phyloP scores from a whole-genome alignment of 2,113 vertebrate genomes.

The Onychorhynchus coronatus region DNA sequence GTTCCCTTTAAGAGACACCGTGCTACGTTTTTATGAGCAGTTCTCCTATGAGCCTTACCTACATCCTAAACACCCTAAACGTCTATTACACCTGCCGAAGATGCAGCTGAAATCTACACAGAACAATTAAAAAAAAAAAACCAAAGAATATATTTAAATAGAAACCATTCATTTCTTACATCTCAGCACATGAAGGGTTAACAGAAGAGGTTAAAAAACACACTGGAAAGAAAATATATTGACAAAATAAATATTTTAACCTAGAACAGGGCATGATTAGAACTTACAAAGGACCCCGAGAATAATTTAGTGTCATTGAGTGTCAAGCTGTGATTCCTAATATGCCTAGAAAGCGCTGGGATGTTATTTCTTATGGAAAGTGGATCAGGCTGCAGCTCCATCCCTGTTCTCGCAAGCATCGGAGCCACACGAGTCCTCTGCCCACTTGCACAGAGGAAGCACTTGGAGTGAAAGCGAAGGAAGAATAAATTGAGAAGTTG shows the following conservation, averaged over 20 bases:
- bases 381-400: not conserved
- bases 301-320: slow-evolving; percentile 71
- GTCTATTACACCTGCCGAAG: slow-evolving; percentile 10
- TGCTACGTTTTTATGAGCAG: slow-evolving; percentile 7
- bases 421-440: not conserved
- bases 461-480: not conserved
- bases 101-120: slow-evolving; percentile 16
- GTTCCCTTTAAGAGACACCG: not conserved
- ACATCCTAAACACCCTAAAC: not conserved
- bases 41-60: slow-evolving; percentile 19
- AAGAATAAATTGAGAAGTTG: not conserved
- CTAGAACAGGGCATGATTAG: slow-evolving; percentile 56
- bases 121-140: not conserved
- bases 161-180: slow-evolving; percentile 52
- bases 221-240: slow-evolving; percentile 38
- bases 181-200: slow-evolving; percentile 52
- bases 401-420: rapidly evolving
- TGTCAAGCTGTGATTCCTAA: slow-evolving; percentile 56
- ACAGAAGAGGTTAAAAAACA: slow-evolving; percentile 59
- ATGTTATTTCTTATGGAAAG: not conserved
- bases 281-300: slow-evolving; percentile 41
- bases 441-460: not conserved
- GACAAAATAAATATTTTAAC: slow-evolving; percentile 79
- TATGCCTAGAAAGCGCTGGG: not conserved
- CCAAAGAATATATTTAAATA: slow-evolving; percentile 13